These are phyloP conservation scores for Pseudomyrmex dendroicus DNA, from an alignment of 1,140 invertebrate genomes.

Conservation along the genomic window DNA sequence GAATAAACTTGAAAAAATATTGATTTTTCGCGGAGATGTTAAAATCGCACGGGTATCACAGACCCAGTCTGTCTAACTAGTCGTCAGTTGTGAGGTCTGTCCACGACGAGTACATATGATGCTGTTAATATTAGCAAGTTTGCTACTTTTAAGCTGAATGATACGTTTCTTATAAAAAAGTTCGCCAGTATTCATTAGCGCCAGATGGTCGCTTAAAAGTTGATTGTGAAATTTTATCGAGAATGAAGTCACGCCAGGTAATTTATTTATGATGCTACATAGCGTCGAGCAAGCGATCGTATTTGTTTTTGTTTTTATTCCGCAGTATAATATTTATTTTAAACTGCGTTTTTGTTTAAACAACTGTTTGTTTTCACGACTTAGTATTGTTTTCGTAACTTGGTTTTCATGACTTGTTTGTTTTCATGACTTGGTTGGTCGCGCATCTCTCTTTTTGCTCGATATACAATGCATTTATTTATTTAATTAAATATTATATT, in stretches of 20 bases:
- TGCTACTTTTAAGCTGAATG: not conserved
- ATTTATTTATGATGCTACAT: not conserved
- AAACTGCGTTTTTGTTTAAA: not conserved
- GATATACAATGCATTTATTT: not conserved
- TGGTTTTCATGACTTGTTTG: conserved; percentile 1
- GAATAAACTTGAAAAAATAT: too few species aligned
- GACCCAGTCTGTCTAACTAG: too few species aligned
- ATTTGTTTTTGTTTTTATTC: not conserved
- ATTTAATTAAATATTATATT: not conserved
- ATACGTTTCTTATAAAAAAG: conserved; percentile 2
- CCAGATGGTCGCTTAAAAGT: not conserved
- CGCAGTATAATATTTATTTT: too few species aligned
- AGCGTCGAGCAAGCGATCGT: not conserved
- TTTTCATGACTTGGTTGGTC: not conserved
- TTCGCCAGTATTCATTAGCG: not conserved
- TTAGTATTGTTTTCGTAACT: not conserved
- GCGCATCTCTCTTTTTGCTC: too few species aligned
- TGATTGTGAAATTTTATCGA: not conserved
- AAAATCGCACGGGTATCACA: too few species aligned
- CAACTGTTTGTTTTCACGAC: not conserved
- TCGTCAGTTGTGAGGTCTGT: not conserved
- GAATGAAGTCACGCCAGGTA: not conserved
- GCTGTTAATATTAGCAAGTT: not conserved
- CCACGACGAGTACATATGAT: not conserved
- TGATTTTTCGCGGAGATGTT: too few species aligned